phyloP scores from a whole-genome alignment of 2,797 vertebrate species.

The Selene dorsalis region DNA sequence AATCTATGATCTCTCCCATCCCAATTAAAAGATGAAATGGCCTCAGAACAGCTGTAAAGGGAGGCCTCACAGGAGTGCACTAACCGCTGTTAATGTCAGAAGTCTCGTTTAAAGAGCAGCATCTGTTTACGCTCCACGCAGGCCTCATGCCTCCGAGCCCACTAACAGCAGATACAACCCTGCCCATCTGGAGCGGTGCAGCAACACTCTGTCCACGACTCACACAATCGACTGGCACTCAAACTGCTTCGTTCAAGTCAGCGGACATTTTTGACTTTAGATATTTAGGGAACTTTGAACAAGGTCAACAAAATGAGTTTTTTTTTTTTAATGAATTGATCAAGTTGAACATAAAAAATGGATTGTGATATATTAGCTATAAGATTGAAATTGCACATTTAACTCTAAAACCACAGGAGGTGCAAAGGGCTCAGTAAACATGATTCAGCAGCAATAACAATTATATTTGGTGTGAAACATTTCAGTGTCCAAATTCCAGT shows the following conservation, averaged over 20 bases:
- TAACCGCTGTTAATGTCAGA: conserved; percentile 86
- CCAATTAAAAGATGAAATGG: conserved; percentile 84
- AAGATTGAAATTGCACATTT: conserved; percentile 24
- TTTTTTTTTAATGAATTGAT: conserved; percentile 11
- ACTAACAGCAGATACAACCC: conserved; percentile 66
- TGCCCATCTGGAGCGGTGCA: conserved; percentile 79
- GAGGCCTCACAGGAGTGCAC: conserved; percentile 81
- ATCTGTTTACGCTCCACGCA: conserved; percentile 81
- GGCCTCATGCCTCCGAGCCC: conserved; percentile 64
- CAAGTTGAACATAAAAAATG: conserved; percentile 7
- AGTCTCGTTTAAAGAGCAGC: conserved; percentile 85
- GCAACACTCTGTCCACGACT: conserved; percentile 38
- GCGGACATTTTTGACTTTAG: conserved; percentile 9
- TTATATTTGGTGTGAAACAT: conserved; percentile 18
- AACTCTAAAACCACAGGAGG: conserved; percentile 31
- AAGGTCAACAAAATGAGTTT: conserved; percentile 19
- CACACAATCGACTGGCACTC: neutral
- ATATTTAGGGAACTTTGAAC: conserved; percentile 35
- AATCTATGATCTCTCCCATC: conserved; percentile 85
- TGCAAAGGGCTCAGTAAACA: conserved; percentile 29
- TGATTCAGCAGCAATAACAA: conserved; percentile 36
- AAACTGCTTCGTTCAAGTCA: conserved; percentile 22
- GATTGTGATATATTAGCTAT: neutral
- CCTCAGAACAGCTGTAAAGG: conserved; percentile 86
- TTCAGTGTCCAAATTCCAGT: conserved; percentile 43